Conservation (phyloP, 2,888 invertebrate genomes). For the Ectobius pallidus region DNA sequence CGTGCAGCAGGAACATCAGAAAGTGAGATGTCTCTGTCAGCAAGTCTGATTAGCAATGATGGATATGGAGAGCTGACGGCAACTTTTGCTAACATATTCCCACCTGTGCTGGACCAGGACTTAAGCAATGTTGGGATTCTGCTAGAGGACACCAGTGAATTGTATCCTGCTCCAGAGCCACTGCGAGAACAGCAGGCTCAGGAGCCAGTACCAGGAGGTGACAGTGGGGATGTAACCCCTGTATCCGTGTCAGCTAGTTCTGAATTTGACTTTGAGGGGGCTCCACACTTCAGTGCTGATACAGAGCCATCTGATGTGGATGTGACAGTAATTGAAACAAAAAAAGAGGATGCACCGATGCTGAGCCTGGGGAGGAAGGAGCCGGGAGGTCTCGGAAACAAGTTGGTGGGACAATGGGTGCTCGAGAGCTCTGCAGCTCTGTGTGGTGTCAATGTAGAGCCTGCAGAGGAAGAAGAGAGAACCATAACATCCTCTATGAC, state of each 20-base stretch:
- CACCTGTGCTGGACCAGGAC: conserved; percentile 38
- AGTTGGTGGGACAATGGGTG: conserved; percentile 30
- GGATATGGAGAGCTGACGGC: conserved; percentile 53
- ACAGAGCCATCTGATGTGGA: conserved; percentile 13
- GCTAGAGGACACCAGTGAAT: conserved; percentile 31
- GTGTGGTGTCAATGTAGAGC: conserved; percentile 21
- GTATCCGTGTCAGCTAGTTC: conserved; percentile 63
- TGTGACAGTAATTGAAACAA: not conserved
- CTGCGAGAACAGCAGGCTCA: not conserved
- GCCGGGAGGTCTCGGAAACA: not conserved
- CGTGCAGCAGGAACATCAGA: conserved; percentile 51
- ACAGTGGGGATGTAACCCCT: conserved; percentile 70
- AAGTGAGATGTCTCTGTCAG: conserved; percentile 60
- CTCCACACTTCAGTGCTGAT: conserved; percentile 4
- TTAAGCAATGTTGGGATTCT: conserved; percentile 40
- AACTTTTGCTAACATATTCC: conserved; percentile 40
- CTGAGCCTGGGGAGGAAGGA: not conserved
- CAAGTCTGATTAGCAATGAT: conserved; percentile 67
- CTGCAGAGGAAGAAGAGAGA: conserved; percentile 39
- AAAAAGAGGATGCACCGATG: not conserved
- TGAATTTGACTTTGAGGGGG: conserved; percentile 61
- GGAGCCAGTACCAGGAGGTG: conserved; percentile 43
- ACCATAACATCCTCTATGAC: conserved; percentile 43
- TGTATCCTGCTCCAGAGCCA: not conserved
- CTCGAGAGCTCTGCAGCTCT: conserved; percentile 11